Base-by-base conservation (phyloP, 2,113 vertebrate genomes). In the Turnix velox region DNA sequence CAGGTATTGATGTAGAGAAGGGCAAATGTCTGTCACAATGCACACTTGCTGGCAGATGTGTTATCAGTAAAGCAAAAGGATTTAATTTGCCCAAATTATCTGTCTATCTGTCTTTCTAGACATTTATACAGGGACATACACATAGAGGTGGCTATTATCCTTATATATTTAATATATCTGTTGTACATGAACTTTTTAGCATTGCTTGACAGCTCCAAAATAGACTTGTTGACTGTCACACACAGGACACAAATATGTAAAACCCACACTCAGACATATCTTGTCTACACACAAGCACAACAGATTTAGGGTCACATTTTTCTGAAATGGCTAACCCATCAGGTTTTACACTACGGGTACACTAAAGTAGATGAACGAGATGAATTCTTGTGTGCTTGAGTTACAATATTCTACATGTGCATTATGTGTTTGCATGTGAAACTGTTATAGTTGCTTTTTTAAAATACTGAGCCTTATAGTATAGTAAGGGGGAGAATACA, bases 1-100 rank as follows among this genome's bases (percentile, higher is more conserved):
- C 73, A 95, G 79, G 78, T 92, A 94, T 71, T 81, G 67, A 91
- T 83, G 67, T n/a, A 75, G 69, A 88, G 71, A 85, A 91, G 82
- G 77, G 72, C 63, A 88, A 95, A 93, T 93, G 84, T 86, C 81
- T 95, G 45, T 91, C 88, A 92, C 62, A 43, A 27, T 68, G 74
- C 68, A 84, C 58, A 66, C 62, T 95, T 77, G 23, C 54, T 91
- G 67, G 59, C 79, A 95, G 90, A 90, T 94, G 74, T 67, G 81
- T 78, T 95, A 84, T 91, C 77, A 84, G 75, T 37, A 85, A 92
- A 51, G 54, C 28, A 96, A 87, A 37, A 75, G 46, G 71, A 72
- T 69, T 90, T 61, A 80, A 84, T 86, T 85, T 88, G 51, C 24
- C 77, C 46, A 75, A 94, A 77, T 80, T 68, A 75, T 55, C 27